A percentile compares a stretch with the other conserved stretches of the same genome.
Evolutionary conservation across 2,113 vertebrate genomes (phyloP).

Genomic region (Arvicanthis niloticus): DNA sequence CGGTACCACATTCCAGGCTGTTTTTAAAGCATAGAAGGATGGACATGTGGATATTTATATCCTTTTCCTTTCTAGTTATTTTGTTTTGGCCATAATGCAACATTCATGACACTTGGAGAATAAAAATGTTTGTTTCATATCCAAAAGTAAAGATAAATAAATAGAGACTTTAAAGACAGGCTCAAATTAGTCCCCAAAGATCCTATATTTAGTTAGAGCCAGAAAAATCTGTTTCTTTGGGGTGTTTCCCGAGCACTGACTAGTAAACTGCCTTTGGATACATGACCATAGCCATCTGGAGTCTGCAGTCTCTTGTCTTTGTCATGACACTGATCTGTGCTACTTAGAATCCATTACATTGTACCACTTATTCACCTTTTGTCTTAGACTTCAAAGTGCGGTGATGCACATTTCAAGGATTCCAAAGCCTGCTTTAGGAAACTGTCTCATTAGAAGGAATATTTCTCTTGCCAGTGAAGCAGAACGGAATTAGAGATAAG

Average conservation of each 20-base stretch:
- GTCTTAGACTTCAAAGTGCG: background rate
- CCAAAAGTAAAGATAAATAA: constrained; percentile 2
- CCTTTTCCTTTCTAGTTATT: background rate
- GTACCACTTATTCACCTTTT: background rate
- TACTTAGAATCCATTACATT: constrained; percentile 45
- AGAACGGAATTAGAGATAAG: constrained; percentile 18
- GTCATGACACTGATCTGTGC: background rate
- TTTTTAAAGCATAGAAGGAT: constrained; percentile 48
- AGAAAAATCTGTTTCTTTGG: background rate
- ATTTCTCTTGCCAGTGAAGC: background rate
- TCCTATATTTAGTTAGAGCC: constrained; percentile 6
- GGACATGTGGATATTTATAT: background rate
- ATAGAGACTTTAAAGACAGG: background rate
- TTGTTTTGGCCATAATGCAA: constrained; percentile 30
- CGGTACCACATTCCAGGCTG: background rate
- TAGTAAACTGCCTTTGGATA: background rate
- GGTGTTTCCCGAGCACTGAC: background rate
- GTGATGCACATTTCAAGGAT: background rate
- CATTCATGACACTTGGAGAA: background rate
- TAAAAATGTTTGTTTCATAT: constrained; percentile 27
- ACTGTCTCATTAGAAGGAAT: background rate
- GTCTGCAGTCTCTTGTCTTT: background rate
- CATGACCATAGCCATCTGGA: background rate
- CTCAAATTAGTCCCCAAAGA: constrained; percentile 42
- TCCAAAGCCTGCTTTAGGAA: constrained; percentile 31